Percentiles rank a stretch among this genome's conserved stretches.
Evolutionary conservation across 1,140 invertebrate species (phyloP).

Genomic region (Tetragonula clypearis): DNA sequence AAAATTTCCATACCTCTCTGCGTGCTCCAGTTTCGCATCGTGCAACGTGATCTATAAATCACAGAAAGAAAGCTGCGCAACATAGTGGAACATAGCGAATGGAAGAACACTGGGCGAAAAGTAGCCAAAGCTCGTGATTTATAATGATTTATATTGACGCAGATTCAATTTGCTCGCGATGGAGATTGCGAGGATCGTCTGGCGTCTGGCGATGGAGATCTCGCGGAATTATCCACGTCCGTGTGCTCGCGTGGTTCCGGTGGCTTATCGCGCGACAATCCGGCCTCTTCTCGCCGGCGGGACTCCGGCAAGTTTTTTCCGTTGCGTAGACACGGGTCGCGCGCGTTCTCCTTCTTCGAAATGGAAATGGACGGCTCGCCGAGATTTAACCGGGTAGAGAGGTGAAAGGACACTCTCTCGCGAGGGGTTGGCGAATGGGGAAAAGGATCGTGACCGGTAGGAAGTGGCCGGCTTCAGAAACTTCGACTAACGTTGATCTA

Average conservation of each 20-base stretch:
- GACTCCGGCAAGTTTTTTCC: constrained; percentile 35
- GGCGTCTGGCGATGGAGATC: not conserved
- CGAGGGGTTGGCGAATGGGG: not conserved
- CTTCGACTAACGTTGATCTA: constrained; percentile 79
- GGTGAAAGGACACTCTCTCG: not conserved
- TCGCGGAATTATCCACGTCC: constrained; percentile 8
- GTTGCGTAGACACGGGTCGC: too few relatives aligned
- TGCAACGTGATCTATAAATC: not conserved
- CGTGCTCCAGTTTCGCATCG: not conserved
- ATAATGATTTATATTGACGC: not conserved
- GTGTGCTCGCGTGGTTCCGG: not conserved
- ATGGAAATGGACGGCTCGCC: constrained; percentile 46
- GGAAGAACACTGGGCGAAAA: not conserved
- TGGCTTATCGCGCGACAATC: constrained; percentile 22
- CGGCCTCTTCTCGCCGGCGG: not conserved
- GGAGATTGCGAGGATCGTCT: not conserved
- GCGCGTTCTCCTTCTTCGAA: constrained; percentile 19
- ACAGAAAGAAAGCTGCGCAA: too few relatives aligned
- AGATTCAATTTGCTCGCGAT: not conserved
- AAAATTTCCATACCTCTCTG: too few relatives aligned
- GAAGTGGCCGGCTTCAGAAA: constrained; percentile 66
- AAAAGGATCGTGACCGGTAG: constrained; percentile 53
- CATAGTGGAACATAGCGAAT: not conserved
- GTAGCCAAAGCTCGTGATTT: not conserved
- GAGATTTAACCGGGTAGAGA: constrained; percentile 9